phyloP scores from a whole-genome alignment of 2,888 invertebrate species.

The Nephrotoma guestfalica region DNA sequence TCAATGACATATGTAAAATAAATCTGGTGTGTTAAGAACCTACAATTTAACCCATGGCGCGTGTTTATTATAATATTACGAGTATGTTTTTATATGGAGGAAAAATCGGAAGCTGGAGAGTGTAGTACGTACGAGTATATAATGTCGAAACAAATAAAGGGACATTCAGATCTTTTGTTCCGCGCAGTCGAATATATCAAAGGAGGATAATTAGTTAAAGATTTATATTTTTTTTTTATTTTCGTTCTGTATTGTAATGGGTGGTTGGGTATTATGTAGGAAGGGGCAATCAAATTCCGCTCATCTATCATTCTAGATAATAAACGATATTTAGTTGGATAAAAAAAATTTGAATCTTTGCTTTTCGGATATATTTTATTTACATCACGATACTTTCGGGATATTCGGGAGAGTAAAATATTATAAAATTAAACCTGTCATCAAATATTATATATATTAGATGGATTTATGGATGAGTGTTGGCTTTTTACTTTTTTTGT shows the following conservation, averaged over 20 bases:
- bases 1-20: slow-evolving; percentile 34
- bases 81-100: background rate
- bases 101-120: background rate
- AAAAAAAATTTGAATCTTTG: background rate
- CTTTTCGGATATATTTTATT: background rate
- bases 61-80: background rate
- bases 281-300: background rate
- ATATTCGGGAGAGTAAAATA: background rate
- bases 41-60: background rate
- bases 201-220: slow-evolving; percentile 3
- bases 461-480: background rate
- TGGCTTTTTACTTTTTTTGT: background rate
- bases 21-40: slow-evolving; percentile 2
- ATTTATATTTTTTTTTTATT: background rate
- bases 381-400: background rate
- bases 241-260: background rate
- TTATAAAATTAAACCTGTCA: background rate
- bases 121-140: background rate
- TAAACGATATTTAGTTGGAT: background rate
- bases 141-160: background rate
- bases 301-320: background rate
- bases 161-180: background rate
- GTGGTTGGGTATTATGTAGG: background rate
- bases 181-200: background rate
- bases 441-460: background rate